Evolutionary conservation across 53 echinoderm and acorn worm species (phyloP).

Genomic region (Actinopyga echinites): DNA sequence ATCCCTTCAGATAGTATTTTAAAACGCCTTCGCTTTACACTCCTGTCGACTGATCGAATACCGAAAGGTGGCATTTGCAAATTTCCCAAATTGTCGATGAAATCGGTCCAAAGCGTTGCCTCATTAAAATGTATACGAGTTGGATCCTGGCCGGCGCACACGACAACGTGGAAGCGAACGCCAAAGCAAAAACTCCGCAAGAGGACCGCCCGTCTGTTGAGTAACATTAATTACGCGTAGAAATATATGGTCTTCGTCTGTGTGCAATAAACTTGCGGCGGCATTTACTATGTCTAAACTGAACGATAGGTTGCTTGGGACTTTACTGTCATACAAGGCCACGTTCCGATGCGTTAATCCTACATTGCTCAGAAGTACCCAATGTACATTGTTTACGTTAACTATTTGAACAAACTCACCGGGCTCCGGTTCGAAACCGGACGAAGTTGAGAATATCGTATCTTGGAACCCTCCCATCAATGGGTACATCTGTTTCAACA

Average conservation of each 20-base stretch:
- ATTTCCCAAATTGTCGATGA: not conserved
- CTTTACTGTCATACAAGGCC: not conserved
- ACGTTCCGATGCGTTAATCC: not conserved
- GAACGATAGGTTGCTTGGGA: not conserved
- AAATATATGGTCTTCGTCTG: not conserved
- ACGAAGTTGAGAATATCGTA: not conserved
- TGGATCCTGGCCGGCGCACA: conserved; percentile 13
- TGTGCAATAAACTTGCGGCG: conserved; percentile 17
- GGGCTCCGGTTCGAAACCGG: not conserved
- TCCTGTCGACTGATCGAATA: not conserved
- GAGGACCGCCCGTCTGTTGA: conserved; percentile 2
- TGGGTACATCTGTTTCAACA: not conserved
- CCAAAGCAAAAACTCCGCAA: conserved; percentile 22
- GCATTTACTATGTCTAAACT: conserved; percentile 20
- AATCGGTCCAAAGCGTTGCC: not conserved
- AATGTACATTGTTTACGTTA: not conserved
- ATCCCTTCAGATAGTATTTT: not conserved
- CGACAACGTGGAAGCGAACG: conserved; percentile 4
- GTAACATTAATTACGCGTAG: not conserved
- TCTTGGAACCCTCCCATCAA: not conserved
- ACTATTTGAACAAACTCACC: conserved; percentile 29
- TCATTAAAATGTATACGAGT: not conserved
- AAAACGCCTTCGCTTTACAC: not conserved
- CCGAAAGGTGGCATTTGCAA: conserved; percentile 12
- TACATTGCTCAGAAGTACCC: not conserved